phyloP scores from a whole-genome alignment of 1,140 invertebrate species.

The Dinoponera quadriceps region DNA sequence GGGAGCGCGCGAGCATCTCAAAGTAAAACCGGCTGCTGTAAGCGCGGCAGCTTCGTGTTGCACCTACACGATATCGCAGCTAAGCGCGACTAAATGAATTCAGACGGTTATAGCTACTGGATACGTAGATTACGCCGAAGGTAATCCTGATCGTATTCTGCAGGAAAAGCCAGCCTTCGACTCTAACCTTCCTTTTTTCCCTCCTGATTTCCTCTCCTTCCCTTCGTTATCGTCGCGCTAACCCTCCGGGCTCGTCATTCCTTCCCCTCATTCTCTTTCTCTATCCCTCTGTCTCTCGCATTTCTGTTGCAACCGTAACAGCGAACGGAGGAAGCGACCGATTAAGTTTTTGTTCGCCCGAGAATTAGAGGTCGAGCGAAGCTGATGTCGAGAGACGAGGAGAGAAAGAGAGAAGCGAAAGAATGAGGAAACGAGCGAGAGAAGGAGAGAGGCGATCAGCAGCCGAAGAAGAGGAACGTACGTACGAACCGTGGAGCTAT shows the following conservation, averaged over 20 bases:
- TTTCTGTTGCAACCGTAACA: constrained; percentile 46
- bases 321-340: constrained; percentile 80
- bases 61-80: constrained; percentile 62
- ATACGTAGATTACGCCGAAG: constrained; percentile 73
- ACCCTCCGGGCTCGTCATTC: constrained; percentile 24
- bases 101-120: constrained; percentile 73
- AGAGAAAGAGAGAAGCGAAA: constrained; percentile 36
- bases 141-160: constrained; percentile 71
- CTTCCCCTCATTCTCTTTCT: constrained; percentile 12
- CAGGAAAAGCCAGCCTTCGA: constrained; percentile 51
- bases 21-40: constrained; percentile 60
- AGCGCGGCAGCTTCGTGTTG: constrained; percentile 16
- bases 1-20: constrained; percentile 30
- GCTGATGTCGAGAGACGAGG: constrained; percentile 41
- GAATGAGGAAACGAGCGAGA: constrained; percentile 49
- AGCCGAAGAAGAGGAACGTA: neutral
- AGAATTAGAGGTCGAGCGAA: constrained; percentile 79
- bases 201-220: constrained; percentile 22
- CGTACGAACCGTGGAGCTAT: constrained; percentile 10
- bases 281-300: constrained; percentile 24
- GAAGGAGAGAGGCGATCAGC: constrained; percentile 34
- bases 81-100: constrained; percentile 70
- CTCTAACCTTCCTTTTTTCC: constrained; percentile 24
- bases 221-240: constrained; percentile 48
- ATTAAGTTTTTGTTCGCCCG: constrained; percentile 83